Percentiles rank a stretch among this genome's conserved stretches.
Conservation (phyloP, 30 jellyfish, hydroid and myxozoan genomes). For the Nemopilema nomurai region DNA sequence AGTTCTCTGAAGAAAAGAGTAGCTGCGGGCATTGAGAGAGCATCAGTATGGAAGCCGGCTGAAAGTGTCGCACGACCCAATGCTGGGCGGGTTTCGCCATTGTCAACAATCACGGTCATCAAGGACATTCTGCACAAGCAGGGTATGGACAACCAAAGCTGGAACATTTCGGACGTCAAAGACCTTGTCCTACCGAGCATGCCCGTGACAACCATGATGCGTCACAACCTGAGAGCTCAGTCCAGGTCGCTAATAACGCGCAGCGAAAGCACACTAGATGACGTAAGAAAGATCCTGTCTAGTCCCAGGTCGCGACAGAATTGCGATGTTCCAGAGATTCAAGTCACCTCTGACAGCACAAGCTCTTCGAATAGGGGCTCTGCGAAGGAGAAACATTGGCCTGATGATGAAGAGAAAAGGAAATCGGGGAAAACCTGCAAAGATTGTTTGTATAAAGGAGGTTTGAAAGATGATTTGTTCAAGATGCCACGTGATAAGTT, state of each 20-base stretch:
- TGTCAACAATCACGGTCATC: conserved; percentile 30
- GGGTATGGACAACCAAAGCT: conserved; percentile 32
- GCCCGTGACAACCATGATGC: neutral
- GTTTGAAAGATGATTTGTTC: neutral
- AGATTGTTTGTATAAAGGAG: neutral
- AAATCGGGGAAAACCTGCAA: neutral
- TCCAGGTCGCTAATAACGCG: conserved; percentile 3
- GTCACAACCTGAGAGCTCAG: neutral
- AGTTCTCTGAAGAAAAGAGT: neutral
- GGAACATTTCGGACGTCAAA: conserved; percentile 16
- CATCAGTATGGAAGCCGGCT: conserved; percentile 26
- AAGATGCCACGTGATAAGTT: neutral
- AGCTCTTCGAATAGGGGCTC: neutral
- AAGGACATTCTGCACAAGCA: conserved; percentile 27
- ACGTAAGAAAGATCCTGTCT: neutral
- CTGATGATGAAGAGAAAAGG: neutral
- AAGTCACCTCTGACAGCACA: neutral
- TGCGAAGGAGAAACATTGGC: neutral
- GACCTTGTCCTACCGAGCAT: conserved; percentile 9
- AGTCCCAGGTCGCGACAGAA: neutral
- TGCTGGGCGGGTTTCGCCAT: conserved; percentile 48
- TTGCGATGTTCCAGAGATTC: neutral
- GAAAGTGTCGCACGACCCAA: conserved; percentile 33
- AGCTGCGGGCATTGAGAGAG: neutral
- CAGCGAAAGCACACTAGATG: neutral